Evolutionary conservation across 2,113 vertebrate genomes (phyloP).

Genomic region (Menura novaehollandiae): DNA sequence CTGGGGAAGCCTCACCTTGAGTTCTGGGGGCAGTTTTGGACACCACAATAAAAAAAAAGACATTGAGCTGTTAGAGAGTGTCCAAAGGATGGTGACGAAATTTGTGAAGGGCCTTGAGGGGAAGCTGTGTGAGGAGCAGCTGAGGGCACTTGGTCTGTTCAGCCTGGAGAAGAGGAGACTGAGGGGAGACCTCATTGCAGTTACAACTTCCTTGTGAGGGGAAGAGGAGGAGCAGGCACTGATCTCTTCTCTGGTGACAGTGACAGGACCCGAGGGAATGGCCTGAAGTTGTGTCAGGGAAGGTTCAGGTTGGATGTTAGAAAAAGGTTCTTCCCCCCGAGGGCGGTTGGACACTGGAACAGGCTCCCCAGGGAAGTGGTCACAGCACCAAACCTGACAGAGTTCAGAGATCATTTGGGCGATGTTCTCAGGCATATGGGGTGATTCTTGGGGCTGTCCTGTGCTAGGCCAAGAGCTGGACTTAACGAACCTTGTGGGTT

Average conservation of each 20-base stretch:
- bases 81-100: rapidly evolving
- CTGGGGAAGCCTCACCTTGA: rapidly evolving
- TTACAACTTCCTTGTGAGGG: rapidly evolving
- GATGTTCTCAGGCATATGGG: not conserved
- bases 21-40: not conserved
- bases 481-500: not conserved
- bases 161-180: not conserved
- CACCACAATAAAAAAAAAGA: not conserved
- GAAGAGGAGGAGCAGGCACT: not conserved
- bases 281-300: not conserved
- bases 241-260: not conserved
- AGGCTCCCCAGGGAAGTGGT: not conserved
- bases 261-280: rapidly evolving
- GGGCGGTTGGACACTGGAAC: rapidly evolving
- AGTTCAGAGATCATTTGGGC: not conserved
- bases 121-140: rapidly evolving
- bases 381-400: not conserved
- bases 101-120: rapidly evolving
- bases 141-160: rapidly evolving
- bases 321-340: rapidly evolving
- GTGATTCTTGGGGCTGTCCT: not conserved
- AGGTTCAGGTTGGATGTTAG: not conserved
- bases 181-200: not conserved
- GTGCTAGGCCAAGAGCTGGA: not conserved
- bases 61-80: rapidly evolving